A percentile compares a stretch with the other conserved stretches of the same genome.
phyloP scores from a whole-genome alignment of 2,888 invertebrate genomes.

The Sympetrum striolatum region DNA sequence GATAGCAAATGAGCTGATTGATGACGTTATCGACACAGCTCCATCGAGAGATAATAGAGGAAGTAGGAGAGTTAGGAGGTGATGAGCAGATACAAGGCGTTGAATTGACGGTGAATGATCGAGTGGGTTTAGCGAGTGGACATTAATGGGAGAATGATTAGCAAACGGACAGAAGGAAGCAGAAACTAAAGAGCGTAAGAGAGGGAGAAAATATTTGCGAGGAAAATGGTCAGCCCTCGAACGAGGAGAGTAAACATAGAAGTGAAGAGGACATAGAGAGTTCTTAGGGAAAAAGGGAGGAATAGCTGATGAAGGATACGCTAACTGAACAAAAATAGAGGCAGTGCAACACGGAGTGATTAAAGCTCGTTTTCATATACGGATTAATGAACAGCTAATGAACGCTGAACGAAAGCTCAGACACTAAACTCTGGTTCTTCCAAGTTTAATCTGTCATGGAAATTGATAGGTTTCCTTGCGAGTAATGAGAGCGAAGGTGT shows the following conservation, averaged over 20 bases:
- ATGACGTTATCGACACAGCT: neutral
- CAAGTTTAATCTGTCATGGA: no score
- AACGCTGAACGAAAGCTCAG: no score
- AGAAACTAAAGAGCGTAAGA: neutral
- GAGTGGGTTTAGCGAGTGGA: slow-evolving; percentile 9
- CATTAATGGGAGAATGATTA: slow-evolving; percentile 17
- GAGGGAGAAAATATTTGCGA: neutral
- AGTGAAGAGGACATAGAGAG: neutral
- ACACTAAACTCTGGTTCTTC: no score
- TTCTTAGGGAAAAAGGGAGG: neutral
- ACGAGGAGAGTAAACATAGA: neutral
- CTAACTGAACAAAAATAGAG: no score
- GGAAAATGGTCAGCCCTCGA: neutral
- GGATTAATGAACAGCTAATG: no score
- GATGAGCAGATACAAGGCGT: slow-evolving; percentile 42
- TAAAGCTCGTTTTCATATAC: no score
- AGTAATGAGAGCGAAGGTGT: no score
- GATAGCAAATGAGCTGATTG: neutral
- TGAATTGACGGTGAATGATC: slow-evolving; percentile 38
- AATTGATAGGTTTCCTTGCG: no score
- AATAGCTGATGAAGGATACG: neutral
- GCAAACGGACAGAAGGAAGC: neutral
- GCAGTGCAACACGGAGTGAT: no score
- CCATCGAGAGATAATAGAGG: slow-evolving; percentile 50
- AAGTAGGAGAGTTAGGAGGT: slow-evolving; percentile 46